These are phyloP conservation scores for Cheilosia vernalis DNA, from an alignment of 2,888 invertebrate genomes.

Conservation along the genomic window DNA sequence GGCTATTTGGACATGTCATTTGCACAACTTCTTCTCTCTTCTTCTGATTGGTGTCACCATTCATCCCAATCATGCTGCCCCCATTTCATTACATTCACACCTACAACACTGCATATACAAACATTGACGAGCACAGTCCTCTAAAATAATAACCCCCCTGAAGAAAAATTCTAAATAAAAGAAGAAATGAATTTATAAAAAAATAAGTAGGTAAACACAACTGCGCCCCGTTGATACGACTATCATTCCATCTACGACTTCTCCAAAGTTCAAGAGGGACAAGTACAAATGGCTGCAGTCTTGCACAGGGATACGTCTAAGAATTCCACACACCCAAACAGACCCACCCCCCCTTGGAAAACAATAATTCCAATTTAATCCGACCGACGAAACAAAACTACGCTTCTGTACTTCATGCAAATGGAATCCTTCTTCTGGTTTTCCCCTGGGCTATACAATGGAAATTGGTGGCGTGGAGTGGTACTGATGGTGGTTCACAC, in stretches of 20 bases:
- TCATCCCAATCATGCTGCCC: too few species aligned
- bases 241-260: slow-evolving; percentile 16
- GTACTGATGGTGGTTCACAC: slow-evolving; percentile 39
- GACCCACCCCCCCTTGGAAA: slow-evolving; percentile 6
- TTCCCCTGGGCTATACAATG: slow-evolving; percentile 51
- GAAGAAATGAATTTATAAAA: slow-evolving; percentile 25
- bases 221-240: slow-evolving; percentile 1
- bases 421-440: slow-evolving; percentile 46
- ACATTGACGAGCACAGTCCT: too few species aligned
- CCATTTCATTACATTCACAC: too few species aligned
- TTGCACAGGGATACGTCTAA: slow-evolving; percentile 4
- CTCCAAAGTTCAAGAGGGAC: slow-evolving; percentile 28
- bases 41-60: too few species aligned
- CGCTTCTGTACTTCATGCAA: slow-evolving; percentile 43
- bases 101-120: too few species aligned
- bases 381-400: slow-evolving; percentile 52
- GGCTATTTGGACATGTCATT: too few species aligned
- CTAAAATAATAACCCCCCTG: too few species aligned
- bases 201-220: slow-evolving; percentile 31
- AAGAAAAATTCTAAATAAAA: too few species aligned
- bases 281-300: slow-evolving; percentile 19
- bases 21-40: too few species aligned
- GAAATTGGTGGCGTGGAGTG: slow-evolving; percentile 29
- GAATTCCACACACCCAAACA: slow-evolving; percentile 1
- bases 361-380: slow-evolving; percentile 71